phyloP scores from a whole-genome alignment of 2,888 invertebrate species.

The Carpatolechia fugitivella region DNA sequence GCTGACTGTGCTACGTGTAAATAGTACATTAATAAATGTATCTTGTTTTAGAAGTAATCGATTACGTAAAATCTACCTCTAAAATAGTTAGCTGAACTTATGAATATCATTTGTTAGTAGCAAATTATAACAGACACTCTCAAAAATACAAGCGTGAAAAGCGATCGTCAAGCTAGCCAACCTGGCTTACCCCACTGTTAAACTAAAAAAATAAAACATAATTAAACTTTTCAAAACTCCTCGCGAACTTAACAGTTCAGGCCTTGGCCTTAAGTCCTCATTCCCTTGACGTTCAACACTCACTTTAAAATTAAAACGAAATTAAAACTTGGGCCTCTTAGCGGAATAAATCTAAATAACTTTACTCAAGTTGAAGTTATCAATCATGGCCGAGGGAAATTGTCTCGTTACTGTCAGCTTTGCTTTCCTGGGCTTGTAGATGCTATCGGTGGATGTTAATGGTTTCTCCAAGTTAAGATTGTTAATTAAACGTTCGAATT shows the following conservation, averaged over 20 bases:
- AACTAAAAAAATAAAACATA: not conserved
- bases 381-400: slow-evolving; percentile 16
- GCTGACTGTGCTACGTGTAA: no score
- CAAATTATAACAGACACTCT: no score
- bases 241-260: not conserved
- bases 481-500: not conserved
- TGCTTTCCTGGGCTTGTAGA: slow-evolving; percentile 16
- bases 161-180: no score
- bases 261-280: not conserved
- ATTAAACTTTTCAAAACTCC: not conserved
- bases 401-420: slow-evolving; percentile 17
- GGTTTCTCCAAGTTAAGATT: not conserved
- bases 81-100: no score
- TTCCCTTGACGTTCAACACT: not conserved
- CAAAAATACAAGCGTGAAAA: no score
- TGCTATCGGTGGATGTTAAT: slow-evolving; percentile 12
- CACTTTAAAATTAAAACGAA: slow-evolving; percentile 6
- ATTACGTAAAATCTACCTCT: no score
- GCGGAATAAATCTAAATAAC: slow-evolving; percentile 15
- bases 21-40: no score
- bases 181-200: not conserved
- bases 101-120: no score
- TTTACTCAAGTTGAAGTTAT: slow-evolving; percentile 5
- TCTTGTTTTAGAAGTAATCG: no score
- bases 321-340: slow-evolving; percentile 6